Conservation (phyloP, 92 coral and sea anemone species). For the Pocillopora grandis region DNA sequence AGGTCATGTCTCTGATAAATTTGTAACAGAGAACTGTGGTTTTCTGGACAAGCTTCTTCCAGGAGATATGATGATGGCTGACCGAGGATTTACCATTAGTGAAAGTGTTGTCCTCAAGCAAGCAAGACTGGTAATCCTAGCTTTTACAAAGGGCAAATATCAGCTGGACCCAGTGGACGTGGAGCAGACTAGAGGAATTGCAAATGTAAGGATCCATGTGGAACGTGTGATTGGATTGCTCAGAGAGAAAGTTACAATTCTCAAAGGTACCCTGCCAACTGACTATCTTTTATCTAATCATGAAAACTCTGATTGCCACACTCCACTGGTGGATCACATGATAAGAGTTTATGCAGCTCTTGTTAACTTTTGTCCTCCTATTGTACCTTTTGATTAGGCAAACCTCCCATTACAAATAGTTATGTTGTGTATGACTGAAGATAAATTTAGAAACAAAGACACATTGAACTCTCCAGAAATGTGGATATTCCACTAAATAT, state of each 20-base stretch:
- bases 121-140: not conserved
- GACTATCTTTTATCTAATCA: not conserved
- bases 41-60: constrained; percentile 28
- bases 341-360: constrained; percentile 53
- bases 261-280: constrained; percentile 1
- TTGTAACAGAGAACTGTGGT: constrained; percentile 35
- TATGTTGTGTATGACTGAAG: too few species aligned
- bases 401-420: constrained; percentile 7
- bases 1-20: too few species aligned
- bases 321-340: constrained; percentile 25
- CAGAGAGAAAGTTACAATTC: not conserved
- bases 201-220: not conserved
- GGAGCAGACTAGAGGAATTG: constrained; percentile 10
- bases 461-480: too few species aligned
- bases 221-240: not conserved
- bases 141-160: constrained; percentile 1
- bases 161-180: constrained; percentile 6
- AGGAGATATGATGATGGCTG: constrained; percentile 60
- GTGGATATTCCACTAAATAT: too few species aligned
- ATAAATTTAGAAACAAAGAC: too few species aligned
- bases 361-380: constrained; percentile 36
- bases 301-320: too few species aligned
- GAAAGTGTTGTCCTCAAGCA: not conserved
- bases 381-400: not conserved
- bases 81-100: constrained; percentile 11